A percentile compares a stretch with the other conserved stretches of the same genome.
phyloP scores from a whole-genome alignment of 2,113 vertebrate species.

The Erpornis zantholeuca region DNA sequence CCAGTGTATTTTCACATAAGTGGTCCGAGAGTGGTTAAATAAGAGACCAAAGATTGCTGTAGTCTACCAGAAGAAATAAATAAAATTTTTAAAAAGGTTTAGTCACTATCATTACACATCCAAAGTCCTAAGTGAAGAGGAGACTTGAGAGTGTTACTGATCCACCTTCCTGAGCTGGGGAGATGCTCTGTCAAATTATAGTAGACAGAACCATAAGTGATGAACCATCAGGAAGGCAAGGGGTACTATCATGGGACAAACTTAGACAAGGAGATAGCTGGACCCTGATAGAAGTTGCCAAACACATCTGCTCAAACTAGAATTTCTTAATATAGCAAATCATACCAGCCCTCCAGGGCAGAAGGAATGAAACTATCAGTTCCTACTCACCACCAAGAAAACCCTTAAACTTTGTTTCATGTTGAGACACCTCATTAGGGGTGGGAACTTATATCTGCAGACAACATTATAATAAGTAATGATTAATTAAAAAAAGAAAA shows the following conservation, averaged over 20 bases:
- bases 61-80: neutral
- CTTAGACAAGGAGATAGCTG: neutral
- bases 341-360: neutral
- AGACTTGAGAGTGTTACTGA: neutral
- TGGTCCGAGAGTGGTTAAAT: neutral
- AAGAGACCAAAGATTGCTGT: neutral
- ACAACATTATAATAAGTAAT: neutral
- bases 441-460: neutral
- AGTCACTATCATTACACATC: neutral
- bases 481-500: neutral
- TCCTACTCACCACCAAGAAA: neutral
- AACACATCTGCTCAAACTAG: neutral
- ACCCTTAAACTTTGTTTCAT: neutral
- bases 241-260: neutral
- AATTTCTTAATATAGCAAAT: neutral
- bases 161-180: neutral
- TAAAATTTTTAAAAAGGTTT: neutral
- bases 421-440: neutral
- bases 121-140: neutral
- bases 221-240: neutral
- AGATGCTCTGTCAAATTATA: neutral
- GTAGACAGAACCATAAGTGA: neutral
- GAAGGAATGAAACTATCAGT: slow-evolving; percentile 9
- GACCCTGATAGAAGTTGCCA: neutral
- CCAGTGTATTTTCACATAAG: neutral